Base-by-base conservation (phyloP, 2,797 vertebrate species). In the Corythornis leucogaster region DNA sequence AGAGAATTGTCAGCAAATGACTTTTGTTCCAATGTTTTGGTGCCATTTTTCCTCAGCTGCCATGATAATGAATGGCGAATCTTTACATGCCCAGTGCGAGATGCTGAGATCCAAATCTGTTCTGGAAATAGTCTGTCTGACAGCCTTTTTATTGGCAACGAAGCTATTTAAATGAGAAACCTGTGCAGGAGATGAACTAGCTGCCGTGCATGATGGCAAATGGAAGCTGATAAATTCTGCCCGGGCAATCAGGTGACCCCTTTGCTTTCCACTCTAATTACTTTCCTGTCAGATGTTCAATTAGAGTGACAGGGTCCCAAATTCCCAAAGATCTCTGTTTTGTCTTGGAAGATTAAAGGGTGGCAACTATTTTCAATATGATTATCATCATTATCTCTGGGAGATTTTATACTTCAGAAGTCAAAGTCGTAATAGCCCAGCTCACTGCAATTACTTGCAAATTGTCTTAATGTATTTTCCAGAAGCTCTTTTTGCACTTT, bases 401-500 rank as follows among this genome's bases (percentile, higher is more conserved):
- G 90, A 96, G 89, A 92, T 92, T 94, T 96, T 91, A 94, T 94
- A 96, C 92, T 92, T 96, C 91, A 95, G 66, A 96, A 96, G 92
- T 96, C 80, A 93, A 89, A 95, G 91, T 93, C 93, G 51, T 77
- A 93, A 93, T 92, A 95, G 92, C 78, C 87, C 43, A 53, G 75
- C 90, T 93, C 61, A 11, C 79, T 80, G 90, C 83, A 96, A 90
- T 96, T 96, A 84, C 96, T 97, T 94, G 83, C 90, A 96, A 94
- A 96, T 97, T 96, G 94, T 85, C 82, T 92, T 95, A 94, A 94
- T 93, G 86, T 77, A 85, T 94, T 95, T 95, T 96, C 85, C 75
- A 96, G 95, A 91, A 93, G 79, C 42, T 85, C 33, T 87, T 92
- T 91, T 91, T 94, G 87, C 61, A 73, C 85, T 94, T 81, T 66